Percentiles rank a stretch among this genome's conserved stretches.
Evolutionary conservation across 2,888 invertebrate genomes (phyloP).

Genomic region (Drosophila antonietae): DNA sequence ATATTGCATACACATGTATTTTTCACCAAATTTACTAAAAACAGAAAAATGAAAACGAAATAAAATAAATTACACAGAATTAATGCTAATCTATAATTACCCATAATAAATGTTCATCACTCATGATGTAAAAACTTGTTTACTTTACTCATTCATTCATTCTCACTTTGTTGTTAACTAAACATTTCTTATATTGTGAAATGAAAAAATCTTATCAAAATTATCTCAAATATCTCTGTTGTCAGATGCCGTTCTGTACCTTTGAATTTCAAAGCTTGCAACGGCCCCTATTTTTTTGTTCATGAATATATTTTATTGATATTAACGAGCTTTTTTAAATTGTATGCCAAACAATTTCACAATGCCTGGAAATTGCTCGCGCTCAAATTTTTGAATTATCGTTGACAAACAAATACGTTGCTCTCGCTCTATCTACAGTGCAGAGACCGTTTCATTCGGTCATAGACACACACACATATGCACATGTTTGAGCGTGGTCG

Average conservation of each 20-base stretch:
- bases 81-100: constrained; percentile 62
- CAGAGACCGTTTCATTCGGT: neutral
- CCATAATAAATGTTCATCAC: constrained; percentile 64
- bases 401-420: constrained; percentile 25
- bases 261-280: constrained; percentile 6
- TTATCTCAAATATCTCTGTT: constrained; percentile 1
- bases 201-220: constrained; percentile 23
- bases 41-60: constrained; percentile 28
- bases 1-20: constrained; percentile 57
- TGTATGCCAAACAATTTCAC: constrained; percentile 59
- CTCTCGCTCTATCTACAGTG: constrained; percentile 11
- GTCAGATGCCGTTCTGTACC: neutral
- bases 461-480: neutral
- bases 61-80: constrained; percentile 28
- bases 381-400: constrained; percentile 31
- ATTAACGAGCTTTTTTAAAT: constrained; percentile 28
- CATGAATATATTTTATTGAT: neutral
- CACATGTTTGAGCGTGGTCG: neutral
- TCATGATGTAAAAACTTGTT: constrained; percentile 58
- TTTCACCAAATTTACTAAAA: constrained; percentile 61
- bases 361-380: constrained; percentile 51
- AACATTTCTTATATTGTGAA: constrained; percentile 33
- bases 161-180: neutral
- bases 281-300: neutral
- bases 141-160: neutral